Evolutionary conservation across 2,113 vertebrate genomes (phyloP), one percentile per base, ranked within the genome.

Genomic region (Pachycephala philippinensis): DNA sequence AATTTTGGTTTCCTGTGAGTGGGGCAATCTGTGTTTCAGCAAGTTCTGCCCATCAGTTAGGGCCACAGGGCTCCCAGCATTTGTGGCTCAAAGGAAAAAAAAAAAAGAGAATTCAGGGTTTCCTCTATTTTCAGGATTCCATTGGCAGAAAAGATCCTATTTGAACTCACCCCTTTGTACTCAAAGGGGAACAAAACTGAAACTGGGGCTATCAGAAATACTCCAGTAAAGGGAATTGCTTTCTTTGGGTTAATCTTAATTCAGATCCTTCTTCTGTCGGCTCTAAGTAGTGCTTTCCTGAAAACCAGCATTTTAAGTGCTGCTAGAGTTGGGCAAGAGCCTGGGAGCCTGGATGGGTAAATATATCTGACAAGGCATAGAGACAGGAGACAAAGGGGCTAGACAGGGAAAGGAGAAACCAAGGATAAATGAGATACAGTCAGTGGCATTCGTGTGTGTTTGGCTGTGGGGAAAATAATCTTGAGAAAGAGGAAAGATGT

Each of bases 401-500:
- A 90, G 90, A 93, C 88, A 94, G 92, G 69, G 77, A 96, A 96
- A 96, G 88, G 80, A 96, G 76, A 96, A 95, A 97, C 92, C 93
- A 57, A 86, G 86, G 89, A 74, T 87, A 96, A 97, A 93, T 89
- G 60, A 96, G 83, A 92, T 89, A 90, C 79, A 50, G 79, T 68
- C 91, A 87, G 86, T 89, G 88, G 86, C 64, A 84, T 81, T 90
- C 1, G 23, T 53, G 47, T 85, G n/a, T 81, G 60, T 88, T 96
- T 90, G 65, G 76, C 72, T 94, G 88, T 87, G 56, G 95, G 84
- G 42, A 93, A 89, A 85, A 35, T 79, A 92, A 90, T 92, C 76
- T 81, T 78, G 79, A 88, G 86, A 83, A 88, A 85, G 59, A 83
- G 19, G 60, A 85, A 87, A 95, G 42, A 89, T 80, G 39, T 60